These are phyloP conservation scores for Congeria kusceri DNA, from an alignment of 2,888 invertebrate genomes.

Conservation along the genomic window DNA sequence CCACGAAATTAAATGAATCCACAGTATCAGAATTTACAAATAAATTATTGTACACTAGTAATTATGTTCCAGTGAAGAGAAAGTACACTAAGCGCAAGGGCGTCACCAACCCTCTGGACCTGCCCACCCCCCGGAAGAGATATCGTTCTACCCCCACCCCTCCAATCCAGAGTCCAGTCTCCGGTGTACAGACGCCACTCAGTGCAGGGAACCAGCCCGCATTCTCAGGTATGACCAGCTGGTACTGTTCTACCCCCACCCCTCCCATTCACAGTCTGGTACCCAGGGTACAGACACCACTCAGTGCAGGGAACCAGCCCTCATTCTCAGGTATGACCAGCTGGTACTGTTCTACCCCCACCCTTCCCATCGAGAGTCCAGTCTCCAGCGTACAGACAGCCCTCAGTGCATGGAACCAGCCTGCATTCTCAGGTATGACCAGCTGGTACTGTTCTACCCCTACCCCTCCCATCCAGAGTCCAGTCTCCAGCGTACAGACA, in stretches of 20 bases:
- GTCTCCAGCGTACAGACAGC: conserved; percentile 30
- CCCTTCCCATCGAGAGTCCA: conserved; percentile 43
- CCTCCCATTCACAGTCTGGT: conserved; percentile 15
- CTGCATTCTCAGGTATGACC: too few species aligned
- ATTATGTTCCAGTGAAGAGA: conserved; percentile 51
- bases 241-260: conserved; percentile 59
- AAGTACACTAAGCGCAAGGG: conserved; percentile 67
- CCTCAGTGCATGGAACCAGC: conserved; percentile 36
- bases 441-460: conserved; percentile 64
- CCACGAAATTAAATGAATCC: too few species aligned
- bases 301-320: conserved; percentile 22
- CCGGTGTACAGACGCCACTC: conserved; percentile 32
- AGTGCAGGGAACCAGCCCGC: conserved; percentile 33
- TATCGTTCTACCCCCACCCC: conserved; percentile 60
- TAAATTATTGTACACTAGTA: too few species aligned
- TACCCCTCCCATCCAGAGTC: conserved; percentile 18
- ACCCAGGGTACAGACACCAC: too few species aligned
- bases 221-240: too few species aligned
- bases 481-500: too few species aligned
- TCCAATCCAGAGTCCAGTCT: conserved; percentile 39
- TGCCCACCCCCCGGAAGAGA: conserved; percentile 61
- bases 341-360: conserved; percentile 58
- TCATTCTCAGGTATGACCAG: too few species aligned
- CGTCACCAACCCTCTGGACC: conserved; percentile 40
- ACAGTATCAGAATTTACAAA: too few species aligned